Evolutionary conservation across 1,140 invertebrate species (phyloP).

Genomic region (Lepidurus apus): DNA sequence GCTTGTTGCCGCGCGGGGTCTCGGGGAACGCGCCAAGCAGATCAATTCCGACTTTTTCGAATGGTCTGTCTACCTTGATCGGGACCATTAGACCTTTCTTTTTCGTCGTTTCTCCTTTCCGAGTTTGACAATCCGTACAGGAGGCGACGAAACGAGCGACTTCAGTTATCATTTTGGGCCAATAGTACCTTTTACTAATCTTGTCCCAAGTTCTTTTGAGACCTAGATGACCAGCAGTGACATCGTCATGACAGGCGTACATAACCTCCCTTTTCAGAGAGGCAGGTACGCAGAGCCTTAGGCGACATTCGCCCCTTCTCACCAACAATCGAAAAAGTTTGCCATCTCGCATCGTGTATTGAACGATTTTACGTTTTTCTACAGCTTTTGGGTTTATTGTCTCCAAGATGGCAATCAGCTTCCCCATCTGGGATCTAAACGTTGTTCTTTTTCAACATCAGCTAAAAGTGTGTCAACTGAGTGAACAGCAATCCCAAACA

Average conservation of each 20-base stretch:
- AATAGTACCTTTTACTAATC: neutral
- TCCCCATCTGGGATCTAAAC: neutral
- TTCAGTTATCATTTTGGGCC: neutral
- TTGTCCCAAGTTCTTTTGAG: too few species aligned
- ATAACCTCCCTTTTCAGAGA: neutral
- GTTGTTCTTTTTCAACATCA: neutral
- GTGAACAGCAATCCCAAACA: neutral
- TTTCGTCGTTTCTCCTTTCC: neutral
- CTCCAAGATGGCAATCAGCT: neutral
- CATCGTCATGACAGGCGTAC: constrained; percentile 12
- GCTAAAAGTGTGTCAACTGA: neutral
- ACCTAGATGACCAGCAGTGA: neutral
- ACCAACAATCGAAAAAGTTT: neutral
- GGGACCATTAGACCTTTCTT: neutral
- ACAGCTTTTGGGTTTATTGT: neutral
- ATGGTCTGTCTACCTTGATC: neutral
- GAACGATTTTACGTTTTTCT: neutral
- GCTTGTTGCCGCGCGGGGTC: neutral
- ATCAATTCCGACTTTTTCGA: neutral
- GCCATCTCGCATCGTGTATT: neutral
- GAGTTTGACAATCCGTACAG: neutral
- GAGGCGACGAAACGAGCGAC: neutral
- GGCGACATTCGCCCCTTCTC: neutral
- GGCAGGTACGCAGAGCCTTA: neutral
- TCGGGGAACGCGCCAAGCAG: constrained; percentile 4